These are phyloP conservation scores for Omphaloscelis lunosa DNA, from an alignment of 2,888 invertebrate genomes.

Conservation along the genomic window DNA sequence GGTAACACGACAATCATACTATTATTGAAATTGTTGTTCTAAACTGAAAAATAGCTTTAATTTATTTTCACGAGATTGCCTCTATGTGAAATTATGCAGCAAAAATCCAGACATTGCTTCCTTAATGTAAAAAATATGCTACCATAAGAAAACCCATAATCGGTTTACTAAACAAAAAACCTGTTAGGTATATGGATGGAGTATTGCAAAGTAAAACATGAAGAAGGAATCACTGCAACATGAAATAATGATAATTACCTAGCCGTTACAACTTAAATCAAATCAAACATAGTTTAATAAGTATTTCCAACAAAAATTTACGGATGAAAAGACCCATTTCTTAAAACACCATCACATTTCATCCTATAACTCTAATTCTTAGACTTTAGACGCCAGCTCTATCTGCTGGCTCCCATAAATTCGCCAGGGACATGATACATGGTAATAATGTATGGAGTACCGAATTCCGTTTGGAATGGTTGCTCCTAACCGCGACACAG, in stretches of 20 bases:
- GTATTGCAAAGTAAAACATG: neutral
- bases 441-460: slow-evolving; percentile 65
- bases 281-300: neutral
- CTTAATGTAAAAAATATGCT: neutral
- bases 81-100: neutral
- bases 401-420: slow-evolving; percentile 61
- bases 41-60: neutral
- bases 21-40: neutral
- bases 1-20: no score
- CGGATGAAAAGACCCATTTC: slow-evolving; percentile 17
- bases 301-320: neutral
- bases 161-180: no score
- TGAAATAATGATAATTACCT: no score
- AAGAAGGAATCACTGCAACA: neutral
- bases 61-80: neutral
- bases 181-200: neutral
- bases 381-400: slow-evolving; percentile 59
- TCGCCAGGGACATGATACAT: slow-evolving; percentile 62
- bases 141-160: neutral
- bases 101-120: neutral
- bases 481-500: slow-evolving; percentile 62
- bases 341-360: slow-evolving; percentile 33
- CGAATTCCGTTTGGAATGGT: slow-evolving; percentile 60
- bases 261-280: neutral
- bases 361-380: slow-evolving; percentile 48